Evolutionary conservation across 2,113 vertebrate genomes (phyloP).

Genomic region (Rutilus rutilus): DNA sequence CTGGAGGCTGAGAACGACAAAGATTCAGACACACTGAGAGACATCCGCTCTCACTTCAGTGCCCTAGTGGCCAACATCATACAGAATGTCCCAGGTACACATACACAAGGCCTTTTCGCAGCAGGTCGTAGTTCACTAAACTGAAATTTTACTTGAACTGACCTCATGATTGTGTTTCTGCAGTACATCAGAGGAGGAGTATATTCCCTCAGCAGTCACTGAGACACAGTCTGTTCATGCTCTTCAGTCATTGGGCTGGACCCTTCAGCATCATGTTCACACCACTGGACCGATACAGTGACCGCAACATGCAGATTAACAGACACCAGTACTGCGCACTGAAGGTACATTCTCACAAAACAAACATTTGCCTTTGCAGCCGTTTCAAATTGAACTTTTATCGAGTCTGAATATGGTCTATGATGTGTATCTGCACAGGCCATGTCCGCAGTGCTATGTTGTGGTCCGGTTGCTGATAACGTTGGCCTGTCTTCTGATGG

Average conservation of each 20-base stretch:
- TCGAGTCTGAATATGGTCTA: neutral
- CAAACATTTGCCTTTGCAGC: neutral
- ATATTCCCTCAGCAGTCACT: constrained; percentile 98
- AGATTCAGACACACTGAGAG: constrained; percentile 94
- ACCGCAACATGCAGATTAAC: constrained; percentile 98
- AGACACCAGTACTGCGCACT: constrained; percentile 98
- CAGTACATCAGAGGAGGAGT: constrained; percentile 97
- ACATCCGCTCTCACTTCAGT: constrained; percentile 98
- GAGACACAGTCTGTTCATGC: constrained; percentile 97
- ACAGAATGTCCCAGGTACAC: constrained; percentile 96
- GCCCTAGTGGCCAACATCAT: constrained; percentile 99
- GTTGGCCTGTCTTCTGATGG: constrained; percentile 97
- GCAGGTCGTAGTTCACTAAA: neutral
- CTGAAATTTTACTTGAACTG: neutral
- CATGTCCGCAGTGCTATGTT: constrained; percentile 98
- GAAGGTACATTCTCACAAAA: constrained; percentile 80
- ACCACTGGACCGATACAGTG: constrained; percentile 97
- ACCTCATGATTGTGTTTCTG: constrained; percentile 14
- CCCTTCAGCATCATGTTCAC: constrained; percentile 99
- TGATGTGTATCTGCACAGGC: constrained; percentile 75
- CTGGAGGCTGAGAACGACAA: constrained; percentile 99
- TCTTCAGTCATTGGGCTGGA: constrained; percentile 99
- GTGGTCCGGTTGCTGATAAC: constrained; percentile 97
- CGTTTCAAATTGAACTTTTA: neutral
- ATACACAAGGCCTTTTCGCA: neutral